Base-by-base conservation (phyloP, 2,888 invertebrate genomes). In the Macaria notata region DNA sequence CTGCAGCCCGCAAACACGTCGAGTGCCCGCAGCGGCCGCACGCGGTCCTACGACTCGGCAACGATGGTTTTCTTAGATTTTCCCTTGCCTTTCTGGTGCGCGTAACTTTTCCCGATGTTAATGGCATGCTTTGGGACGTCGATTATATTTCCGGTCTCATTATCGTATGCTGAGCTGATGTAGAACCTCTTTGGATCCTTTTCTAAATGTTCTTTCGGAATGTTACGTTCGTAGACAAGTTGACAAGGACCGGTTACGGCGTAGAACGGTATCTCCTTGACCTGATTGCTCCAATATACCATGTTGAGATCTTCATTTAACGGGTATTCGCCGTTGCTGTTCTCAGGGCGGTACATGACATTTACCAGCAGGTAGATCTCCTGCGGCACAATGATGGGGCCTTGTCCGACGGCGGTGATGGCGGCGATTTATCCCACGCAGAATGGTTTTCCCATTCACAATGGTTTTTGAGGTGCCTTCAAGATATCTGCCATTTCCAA, bases 1-100 rank as follows among this genome's bases (percentile, higher is more conserved):
- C 97, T 97, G 81, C 96, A 97, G 0, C 97, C 97, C 62, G 97
- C 96, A 81, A 97, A 97, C 31, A 97, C 95, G 75, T 97, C 97
- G 70, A 97, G 84, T 41, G 94, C 94, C 63, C 92, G 86, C 55
- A 97, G 75, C 38, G 94, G 94, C 54, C 83, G 78, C 0, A 92
- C 67, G 62, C 60, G 3, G 58, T n/a, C n/a, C n/a, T n/a, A n/a
- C n/a, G n/a, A n/a, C n/a, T n/a, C n/a, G n/a, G n/a, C n/a, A n/a
- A n/a, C 38, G 19, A n/a, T 54, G 63, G 63, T 52, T 54, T 75
- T 79, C 1, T 48, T 65, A 0, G 71, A 77, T 44, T 66, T 95
- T 4, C 66, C 66, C 42, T 66, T 66, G 5, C 66, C 66, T 30
- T 66, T 66, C 1, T 60, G 59, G 9, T 64, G 47, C 5, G 38